Base-by-base conservation (phyloP, 2,888 invertebrate genomes). In the Tinea trinotella region DNA sequence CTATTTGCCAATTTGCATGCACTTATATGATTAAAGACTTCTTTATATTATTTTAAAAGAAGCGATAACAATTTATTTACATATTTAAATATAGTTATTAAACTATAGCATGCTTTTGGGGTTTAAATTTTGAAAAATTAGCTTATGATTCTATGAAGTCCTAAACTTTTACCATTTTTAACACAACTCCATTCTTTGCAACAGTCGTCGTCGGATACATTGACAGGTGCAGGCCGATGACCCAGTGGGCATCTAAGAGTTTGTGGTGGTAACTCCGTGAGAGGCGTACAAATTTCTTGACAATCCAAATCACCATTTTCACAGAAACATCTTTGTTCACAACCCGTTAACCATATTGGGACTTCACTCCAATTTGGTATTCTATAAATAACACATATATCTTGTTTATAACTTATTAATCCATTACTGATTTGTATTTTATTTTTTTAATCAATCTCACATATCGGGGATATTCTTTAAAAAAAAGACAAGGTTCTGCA, bases 231-330 rank as follows among this genome's bases (percentile, higher is more conserved):
- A 0, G 95, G 87, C 4, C 88, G 85, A 12, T 92, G 92, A 60
- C 89, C 82, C 0, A 90, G 88, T 4, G 91, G 89, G 66, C 96
- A 97, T 1, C 90, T 89, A 56, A 96, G 74, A 54, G 88, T 89
- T 22, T 90, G 79, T 0, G 96, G 96, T 0, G 96, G 96, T 20
- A 91, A 64, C 0, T 92, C 90, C 0, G 93, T 84, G 0, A 96
- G 89, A 0, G 93, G 92, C 1, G 92, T 90, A 76, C 97, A 97
- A 10, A 91, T 89, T 34, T 92, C 91, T 60, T 93, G 92, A 64
- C 97, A 97, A 58, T 95, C 93, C 13, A 97, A 88, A 60, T 93
- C 93, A 12, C 96, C 95, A 73, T 92, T 92, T 71, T 96, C 94
- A 67, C 96, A 97, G 70, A 91, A 94, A 67, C 96, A 97, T 61